These are phyloP conservation scores for Nyleta sp. DNA, from an alignment of 2,888 invertebrate species.

Conservation along the genomic window DNA sequence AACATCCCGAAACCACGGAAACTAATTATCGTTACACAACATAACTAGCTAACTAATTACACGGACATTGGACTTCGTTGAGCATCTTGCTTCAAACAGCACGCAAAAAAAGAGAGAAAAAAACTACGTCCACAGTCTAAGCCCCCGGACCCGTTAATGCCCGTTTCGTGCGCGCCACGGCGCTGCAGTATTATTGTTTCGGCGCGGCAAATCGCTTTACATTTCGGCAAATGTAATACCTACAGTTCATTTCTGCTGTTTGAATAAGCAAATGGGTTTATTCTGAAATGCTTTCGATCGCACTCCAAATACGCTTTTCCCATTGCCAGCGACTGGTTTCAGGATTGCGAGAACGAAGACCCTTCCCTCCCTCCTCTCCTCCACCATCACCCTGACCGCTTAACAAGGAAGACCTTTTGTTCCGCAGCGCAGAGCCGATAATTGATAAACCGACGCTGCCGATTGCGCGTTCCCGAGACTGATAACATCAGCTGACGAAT, in stretches of 20 bases:
- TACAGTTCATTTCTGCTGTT: conserved; percentile 47
- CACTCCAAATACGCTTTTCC: conserved; percentile 44
- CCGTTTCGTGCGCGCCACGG: not conserved
- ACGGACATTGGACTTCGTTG: not conserved
- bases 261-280: conserved; percentile 58
- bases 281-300: conserved; percentile 53
- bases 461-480: conserved; percentile 3
- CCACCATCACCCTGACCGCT: too few relatives aligned
- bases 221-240: conserved; percentile 45
- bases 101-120: not conserved
- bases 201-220: conserved; percentile 29
- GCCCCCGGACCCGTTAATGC: not conserved
- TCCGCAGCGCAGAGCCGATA: conserved; percentile 36
- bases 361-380: too few relatives aligned
- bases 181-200: conserved; percentile 38
- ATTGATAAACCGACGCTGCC: conserved; percentile 33
- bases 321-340: conserved; percentile 20
- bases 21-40: conserved; percentile 20
- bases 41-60: conserved; percentile 27
- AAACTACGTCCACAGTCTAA: not conserved
- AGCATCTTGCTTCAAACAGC: not conserved
- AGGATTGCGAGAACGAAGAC: too few relatives aligned
- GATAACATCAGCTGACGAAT: conserved; percentile 17
- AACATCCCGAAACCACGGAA: conserved; percentile 13
- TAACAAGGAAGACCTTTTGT: conserved; percentile 49